Evolutionary conservation across 53 echinoderm and acorn worm genomes (phyloP), one percentile per base, ranked within the genome.

Genomic region (Echinometra lucunter): DNA sequence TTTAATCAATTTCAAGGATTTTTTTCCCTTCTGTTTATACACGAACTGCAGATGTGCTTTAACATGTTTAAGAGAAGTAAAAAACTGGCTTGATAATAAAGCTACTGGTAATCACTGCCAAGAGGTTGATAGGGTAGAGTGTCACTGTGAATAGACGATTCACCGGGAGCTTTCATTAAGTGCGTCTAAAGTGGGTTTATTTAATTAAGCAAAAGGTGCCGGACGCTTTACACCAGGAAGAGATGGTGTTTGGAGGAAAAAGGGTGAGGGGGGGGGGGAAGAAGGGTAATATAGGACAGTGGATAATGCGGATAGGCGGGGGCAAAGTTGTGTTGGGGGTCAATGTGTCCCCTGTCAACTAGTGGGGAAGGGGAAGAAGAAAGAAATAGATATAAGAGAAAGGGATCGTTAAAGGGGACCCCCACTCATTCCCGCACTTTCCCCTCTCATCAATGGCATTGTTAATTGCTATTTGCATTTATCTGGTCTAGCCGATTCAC

Each of bases 121-220:
- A 85, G 49, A 47, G 85, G n/a, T 85, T 47, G 45, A 47, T 49
- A 28, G 85, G 85, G 47, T 30, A 47, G 49, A 25, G 13, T 49
- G 85, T 85, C 85, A 49, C 85, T 85, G 35, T 85, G 49, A 85
- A 85, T 85, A 85, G 85, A 85, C 85, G 19, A 85, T 85, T 6
- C 16, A 47, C 85, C 85, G 85, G 45, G 3, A 85, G 85, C 85
- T 0, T 85, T 85, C 85, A 85, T 85, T 83, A 85, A 53, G 49
- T 19, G 27, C 47, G 49, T 25, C 85, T 78, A 85, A 85, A 85
- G 85, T 85, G 49, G 85, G 85, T 85, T 85, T 47, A 85, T 85
- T 85, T 85, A 85, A 85, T 85, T 85, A 85, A 85, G 27, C 49
- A 47, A 85, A 85, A 85, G 85, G 85, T 85, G 85, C 85, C 28